phyloP scores from a whole-genome alignment of 2,888 invertebrate genomes.

The Orgyia antiqua region DNA sequence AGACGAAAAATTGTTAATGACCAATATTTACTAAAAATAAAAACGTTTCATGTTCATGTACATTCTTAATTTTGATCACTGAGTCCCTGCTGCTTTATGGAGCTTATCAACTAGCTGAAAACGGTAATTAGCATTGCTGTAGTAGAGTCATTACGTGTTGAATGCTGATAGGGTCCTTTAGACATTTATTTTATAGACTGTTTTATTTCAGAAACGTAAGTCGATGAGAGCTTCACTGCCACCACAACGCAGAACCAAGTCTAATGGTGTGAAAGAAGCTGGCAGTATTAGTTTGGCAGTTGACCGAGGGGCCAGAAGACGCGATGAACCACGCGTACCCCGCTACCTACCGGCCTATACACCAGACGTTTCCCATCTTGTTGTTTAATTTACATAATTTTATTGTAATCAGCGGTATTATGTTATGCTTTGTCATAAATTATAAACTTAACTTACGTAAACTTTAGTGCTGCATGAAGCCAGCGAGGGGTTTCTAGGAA shows the following conservation, averaged over 20 bases:
- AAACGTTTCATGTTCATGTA: conserved; percentile 57
- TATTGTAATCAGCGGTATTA: no score
- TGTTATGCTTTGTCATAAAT: background rate
- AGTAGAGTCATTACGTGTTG: conserved; percentile 32
- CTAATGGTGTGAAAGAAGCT: conserved; percentile 88
- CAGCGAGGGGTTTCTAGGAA: no score
- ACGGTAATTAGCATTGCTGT: conserved; percentile 43
- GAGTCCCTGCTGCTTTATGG: conserved; percentile 50
- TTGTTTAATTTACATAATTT: conserved; percentile 77
- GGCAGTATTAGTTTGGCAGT: conserved; percentile 89
- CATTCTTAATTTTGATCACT: conserved; percentile 53
- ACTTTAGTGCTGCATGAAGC: no score
- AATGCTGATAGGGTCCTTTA: background rate
- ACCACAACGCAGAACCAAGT: conserved; percentile 87
- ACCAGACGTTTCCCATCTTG: conserved; percentile 88
- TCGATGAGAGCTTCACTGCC: conserved; percentile 87
- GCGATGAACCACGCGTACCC: conserved; percentile 82
- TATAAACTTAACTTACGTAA: background rate
- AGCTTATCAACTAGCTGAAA: conserved; percentile 40
- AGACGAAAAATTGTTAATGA: conserved; percentile 54
- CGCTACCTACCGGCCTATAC: conserved; percentile 86
- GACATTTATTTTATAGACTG: conserved; percentile 1
- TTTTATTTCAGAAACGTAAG: conserved; percentile 88
- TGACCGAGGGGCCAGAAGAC: conserved; percentile 82
- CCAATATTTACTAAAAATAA: conserved; percentile 56